These are phyloP conservation scores for Nerophis ophidion DNA, from an alignment of 2,113 vertebrate species.

Conservation along the genomic window DNA sequence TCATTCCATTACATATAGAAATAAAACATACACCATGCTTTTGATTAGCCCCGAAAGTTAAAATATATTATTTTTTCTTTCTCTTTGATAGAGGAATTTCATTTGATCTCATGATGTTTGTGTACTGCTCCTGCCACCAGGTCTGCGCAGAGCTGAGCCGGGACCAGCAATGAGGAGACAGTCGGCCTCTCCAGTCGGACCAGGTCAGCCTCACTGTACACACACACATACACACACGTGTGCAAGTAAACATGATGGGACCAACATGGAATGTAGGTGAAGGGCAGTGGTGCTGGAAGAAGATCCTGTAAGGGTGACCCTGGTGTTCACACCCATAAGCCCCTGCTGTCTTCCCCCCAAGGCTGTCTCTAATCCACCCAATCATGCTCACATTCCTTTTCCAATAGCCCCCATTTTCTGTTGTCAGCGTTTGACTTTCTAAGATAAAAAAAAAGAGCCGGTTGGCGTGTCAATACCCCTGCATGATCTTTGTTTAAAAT, in stretches of 20 bases:
- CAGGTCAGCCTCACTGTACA: constrained; percentile 61
- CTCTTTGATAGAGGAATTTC: not conserved
- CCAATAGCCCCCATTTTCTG: constrained; percentile 33
- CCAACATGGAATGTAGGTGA: constrained; percentile 33
- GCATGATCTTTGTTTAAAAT: constrained; percentile 32
- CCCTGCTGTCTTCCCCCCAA: constrained; percentile 38
- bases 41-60: not conserved
- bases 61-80: not conserved
- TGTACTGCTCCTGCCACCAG: constrained; percentile 39
- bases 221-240: constrained; percentile 16
- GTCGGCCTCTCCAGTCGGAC: constrained; percentile 50
- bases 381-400: constrained; percentile 48
- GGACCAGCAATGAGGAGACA: constrained; percentile 64
- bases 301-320: constrained; percentile 41
- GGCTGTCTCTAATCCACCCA: constrained; percentile 45
- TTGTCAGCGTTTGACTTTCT: constrained; percentile 41
- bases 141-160: constrained; percentile 65
- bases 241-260: constrained; percentile 19
- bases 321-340: constrained; percentile 30
- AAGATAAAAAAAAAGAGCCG: constrained; percentile 43
- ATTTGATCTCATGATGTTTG: constrained; percentile 2
- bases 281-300: constrained; percentile 31
- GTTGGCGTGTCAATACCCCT: constrained; percentile 29
- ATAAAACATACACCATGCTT: not conserved
- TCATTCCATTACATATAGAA: not conserved